Evolutionary conservation across 2,888 invertebrate genomes (phyloP).

Genomic region (Xestobium rufovillosum): DNA sequence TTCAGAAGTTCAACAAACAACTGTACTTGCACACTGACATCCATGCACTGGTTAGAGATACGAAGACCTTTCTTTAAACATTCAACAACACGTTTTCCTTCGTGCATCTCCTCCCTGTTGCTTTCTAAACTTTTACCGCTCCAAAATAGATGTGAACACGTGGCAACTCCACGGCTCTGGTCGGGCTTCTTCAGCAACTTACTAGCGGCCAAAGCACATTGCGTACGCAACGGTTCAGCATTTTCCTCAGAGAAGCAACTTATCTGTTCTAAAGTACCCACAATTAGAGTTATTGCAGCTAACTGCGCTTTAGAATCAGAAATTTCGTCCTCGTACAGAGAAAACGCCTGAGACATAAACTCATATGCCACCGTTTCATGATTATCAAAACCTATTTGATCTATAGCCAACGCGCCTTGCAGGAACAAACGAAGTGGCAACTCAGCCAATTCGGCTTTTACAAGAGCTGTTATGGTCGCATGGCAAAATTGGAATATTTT

Average conservation of each 20-base stretch:
- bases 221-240: constrained; percentile 91
- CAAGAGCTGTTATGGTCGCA: constrained; percentile 86
- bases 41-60: constrained; percentile 97
- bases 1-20: constrained; percentile 91
- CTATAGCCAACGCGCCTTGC: constrained; percentile 90
- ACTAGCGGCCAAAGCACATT: constrained; percentile 92
- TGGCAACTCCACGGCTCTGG: constrained; percentile 90
- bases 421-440: constrained; percentile 88
- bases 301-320: constrained; percentile 95
- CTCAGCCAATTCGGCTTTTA: constrained; percentile 93
- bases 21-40: constrained; percentile 92
- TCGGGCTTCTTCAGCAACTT: constrained; percentile 96
- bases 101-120: constrained; percentile 61
- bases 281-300: constrained; percentile 91
- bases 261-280: constrained; percentile 92
- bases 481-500: constrained; percentile 98
- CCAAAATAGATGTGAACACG: constrained; percentile 97
- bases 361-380: constrained; percentile 98
- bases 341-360: constrained; percentile 93
- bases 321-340: constrained; percentile 96
- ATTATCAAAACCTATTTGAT: constrained; percentile 87
- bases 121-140: constrained; percentile 60
- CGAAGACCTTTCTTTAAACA: constrained; percentile 92
- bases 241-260: constrained; percentile 94
- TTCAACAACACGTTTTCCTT: constrained; percentile 86